Base-by-base conservation (phyloP, 1,140 invertebrate species). In the Ceratosolen solmsi region DNA sequence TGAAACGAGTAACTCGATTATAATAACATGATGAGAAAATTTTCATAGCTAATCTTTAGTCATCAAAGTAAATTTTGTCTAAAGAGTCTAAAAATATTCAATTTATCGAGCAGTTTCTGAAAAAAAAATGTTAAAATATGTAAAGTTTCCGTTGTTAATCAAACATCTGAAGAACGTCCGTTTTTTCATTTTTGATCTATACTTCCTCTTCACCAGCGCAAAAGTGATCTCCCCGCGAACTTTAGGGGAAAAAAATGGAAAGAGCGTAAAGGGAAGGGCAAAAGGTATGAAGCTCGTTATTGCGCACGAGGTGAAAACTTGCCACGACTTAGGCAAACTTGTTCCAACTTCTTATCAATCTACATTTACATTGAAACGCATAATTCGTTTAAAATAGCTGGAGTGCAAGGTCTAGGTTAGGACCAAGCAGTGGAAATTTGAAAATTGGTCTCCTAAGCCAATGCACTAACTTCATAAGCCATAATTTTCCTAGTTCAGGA, bases 291-390 rank as follows among this genome's bases (percentile, higher is more conserved):
- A 38, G 9, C 33, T 22, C 17, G 63, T 36, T 77, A 36, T 78
- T 56, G 46, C 51, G 27, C 25, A n/a, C 27, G 51, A 77, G 25
- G 51, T 33, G 63, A 84, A 80, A 80, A 74, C 49, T 76, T 63
- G 49, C 51, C 70, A 76, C 73, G 73, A 76, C 80, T 81, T 81
- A 27, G 80, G 30, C 30, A 75, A 81, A 81, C 80, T 81, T 76
- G 63, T 70, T 76, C 25, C 72, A 70, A 75, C 60, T 58, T 81
- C 49, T 81, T 81, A 81, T 81, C 80, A 81, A 81, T 76, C 80
- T 70, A 46, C 72, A 76, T 81, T 81, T 76, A 70, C 73, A 76
- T 70, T 68, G 72, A 68, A 76, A 70, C 60, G 36, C 56, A 25
- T 41, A 80, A 74, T 80, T 74, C 79, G 41, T 65, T 65, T 74